phyloP scores from a whole-genome alignment of 2,888 invertebrate species.

The Coecobrya sp. region DNA sequence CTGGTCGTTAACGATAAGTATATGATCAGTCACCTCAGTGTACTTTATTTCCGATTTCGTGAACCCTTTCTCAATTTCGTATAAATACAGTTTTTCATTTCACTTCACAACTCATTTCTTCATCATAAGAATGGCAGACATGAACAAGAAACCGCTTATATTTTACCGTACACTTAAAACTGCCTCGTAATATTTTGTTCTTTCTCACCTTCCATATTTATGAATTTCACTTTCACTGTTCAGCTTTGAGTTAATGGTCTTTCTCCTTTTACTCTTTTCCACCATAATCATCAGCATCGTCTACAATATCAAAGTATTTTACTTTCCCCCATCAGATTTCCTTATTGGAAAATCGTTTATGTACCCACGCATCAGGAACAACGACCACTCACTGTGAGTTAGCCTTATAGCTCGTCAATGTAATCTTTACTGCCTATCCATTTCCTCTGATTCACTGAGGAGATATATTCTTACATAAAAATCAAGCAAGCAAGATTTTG shows the following conservation, averaged over 20 bases:
- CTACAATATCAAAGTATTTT: slow-evolving; percentile 5
- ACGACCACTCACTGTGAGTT: slow-evolving; percentile 45
- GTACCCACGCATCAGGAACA: slow-evolving; percentile 51
- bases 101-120: slow-evolving; percentile 37
- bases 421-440: slow-evolving; percentile 52
- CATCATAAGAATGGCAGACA: not conserved
- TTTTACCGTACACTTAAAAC: slow-evolving; percentile 29
- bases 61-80: not conserved
- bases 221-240: slow-evolving; percentile 8
- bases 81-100: not conserved
- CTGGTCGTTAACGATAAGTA: slow-evolving; percentile 38
- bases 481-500: slow-evolving; percentile 32
- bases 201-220: slow-evolving; percentile 67
- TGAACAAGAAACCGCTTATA: not conserved
- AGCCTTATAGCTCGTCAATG: slow-evolving; percentile 2
- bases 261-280: not conserved
- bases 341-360: slow-evolving; percentile 65
- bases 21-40: not conserved
- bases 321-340: not conserved
- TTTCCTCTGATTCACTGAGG: slow-evolving; percentile 52
- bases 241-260: slow-evolving; percentile 15
- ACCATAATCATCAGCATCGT: not conserved
- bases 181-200: slow-evolving; percentile 60
- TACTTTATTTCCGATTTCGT: slow-evolving; percentile 15
- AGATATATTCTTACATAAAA: slow-evolving; percentile 43